Percentiles rank a stretch among this genome's conserved stretches.
Evolutionary conservation across 2,888 invertebrate genomes (phyloP).

Genomic region (Dicranocentrus wangi): DNA sequence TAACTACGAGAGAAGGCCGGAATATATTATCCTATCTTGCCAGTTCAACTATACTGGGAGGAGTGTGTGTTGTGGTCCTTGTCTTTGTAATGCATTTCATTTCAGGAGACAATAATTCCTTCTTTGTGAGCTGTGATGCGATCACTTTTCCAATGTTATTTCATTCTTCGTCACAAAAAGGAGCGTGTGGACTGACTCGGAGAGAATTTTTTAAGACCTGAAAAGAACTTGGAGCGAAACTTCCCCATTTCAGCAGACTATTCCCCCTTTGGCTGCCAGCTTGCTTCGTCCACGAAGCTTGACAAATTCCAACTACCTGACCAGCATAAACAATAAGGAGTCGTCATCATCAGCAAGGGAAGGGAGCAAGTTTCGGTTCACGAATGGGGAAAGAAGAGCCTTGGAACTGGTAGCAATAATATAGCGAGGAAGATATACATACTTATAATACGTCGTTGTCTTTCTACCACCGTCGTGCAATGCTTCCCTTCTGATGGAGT

Average conservation of each 20-base stretch:
- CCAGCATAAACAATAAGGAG: slow-evolving; percentile 63
- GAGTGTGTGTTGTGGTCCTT: slow-evolving; percentile 6
- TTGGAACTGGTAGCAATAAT: not conserved
- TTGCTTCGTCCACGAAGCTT: slow-evolving; percentile 39
- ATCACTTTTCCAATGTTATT: slow-evolving; percentile 4
- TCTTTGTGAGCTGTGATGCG: slow-evolving; percentile 9
- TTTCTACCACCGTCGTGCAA: too few relatives aligned
- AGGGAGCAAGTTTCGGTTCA: slow-evolving; percentile 12
- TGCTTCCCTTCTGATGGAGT: too few relatives aligned
- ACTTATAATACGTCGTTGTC: too few relatives aligned
- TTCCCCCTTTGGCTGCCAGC: slow-evolving; percentile 28
- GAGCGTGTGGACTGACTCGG: not conserved
- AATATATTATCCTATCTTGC: too few relatives aligned
- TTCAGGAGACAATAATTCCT: slow-evolving; percentile 14
- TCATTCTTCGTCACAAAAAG: slow-evolving; percentile 8
- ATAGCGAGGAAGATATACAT: not conserved
- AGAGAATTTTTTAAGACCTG: not conserved
- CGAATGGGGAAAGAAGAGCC: not conserved
- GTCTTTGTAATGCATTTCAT: slow-evolving; percentile 7
- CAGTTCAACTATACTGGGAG: not conserved
- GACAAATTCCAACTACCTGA: slow-evolving; percentile 71
- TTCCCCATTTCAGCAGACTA: not conserved
- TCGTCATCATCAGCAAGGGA: not conserved
- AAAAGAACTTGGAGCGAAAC: slow-evolving; percentile 1
- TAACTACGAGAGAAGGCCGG: too few relatives aligned